phyloP scores from a whole-genome alignment of 1,140 invertebrate species.

The Aethina tumida region DNA sequence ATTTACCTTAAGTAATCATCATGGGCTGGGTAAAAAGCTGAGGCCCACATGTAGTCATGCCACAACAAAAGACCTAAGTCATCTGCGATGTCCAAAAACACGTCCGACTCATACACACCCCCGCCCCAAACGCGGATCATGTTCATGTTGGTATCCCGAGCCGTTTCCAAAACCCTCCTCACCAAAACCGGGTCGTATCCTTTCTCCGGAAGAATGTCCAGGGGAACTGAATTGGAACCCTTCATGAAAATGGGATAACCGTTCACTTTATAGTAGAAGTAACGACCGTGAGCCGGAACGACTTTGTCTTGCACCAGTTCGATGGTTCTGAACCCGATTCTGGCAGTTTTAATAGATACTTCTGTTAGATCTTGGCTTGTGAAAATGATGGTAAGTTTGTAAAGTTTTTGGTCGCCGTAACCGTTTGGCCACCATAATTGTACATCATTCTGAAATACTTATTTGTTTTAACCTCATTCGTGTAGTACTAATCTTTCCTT shows the following conservation, averaged over 20 bases:
- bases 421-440: slow-evolving; percentile 91
- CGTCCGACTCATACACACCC: slow-evolving; percentile 85
- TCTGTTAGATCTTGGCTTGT: slow-evolving; percentile 25
- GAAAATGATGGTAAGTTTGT: slow-evolving; percentile 51
- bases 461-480: slow-evolving; percentile 11
- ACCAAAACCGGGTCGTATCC: slow-evolving; percentile 36
- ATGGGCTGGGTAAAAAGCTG: slow-evolving; percentile 82
- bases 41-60: slow-evolving; percentile 97
- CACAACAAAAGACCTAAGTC: slow-evolving; percentile 72
- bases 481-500: too few species aligned
- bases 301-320: slow-evolving; percentile 68
- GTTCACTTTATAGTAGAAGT: slow-evolving; percentile 87
- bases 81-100: slow-evolving; percentile 81
- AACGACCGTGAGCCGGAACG: too few species aligned
- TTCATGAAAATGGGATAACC: slow-evolving; percentile 83
- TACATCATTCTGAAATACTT: slow-evolving; percentile 40
- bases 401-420: slow-evolving; percentile 74
- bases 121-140: slow-evolving; percentile 96
- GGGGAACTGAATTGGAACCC: slow-evolving; percentile 92
- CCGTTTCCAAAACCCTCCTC: slow-evolving; percentile 53
- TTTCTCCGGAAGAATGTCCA: slow-evolving; percentile 73
- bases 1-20: slow-evolving; percentile 11
- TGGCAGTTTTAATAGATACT: slow-evolving; percentile 38
- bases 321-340: slow-evolving; percentile 79
- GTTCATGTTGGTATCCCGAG: slow-evolving; percentile 77